phyloP scores from a whole-genome alignment of 2,113 vertebrate species.

The Gadus macrocephalus region DNA sequence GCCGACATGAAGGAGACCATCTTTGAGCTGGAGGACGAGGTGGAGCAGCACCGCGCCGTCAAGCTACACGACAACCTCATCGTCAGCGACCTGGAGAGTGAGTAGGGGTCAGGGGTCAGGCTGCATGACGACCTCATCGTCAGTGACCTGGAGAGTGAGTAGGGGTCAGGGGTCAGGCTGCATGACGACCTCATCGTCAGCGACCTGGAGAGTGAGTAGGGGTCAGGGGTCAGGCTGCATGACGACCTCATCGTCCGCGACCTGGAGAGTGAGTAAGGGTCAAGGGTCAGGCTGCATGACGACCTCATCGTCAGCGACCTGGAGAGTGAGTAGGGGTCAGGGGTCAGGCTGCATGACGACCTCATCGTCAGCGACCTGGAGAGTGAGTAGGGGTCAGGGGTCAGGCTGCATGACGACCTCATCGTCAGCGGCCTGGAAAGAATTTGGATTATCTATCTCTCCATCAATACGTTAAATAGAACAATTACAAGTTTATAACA shows the following conservation, averaged over 20 bases:
- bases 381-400: conserved; percentile 72
- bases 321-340: conserved; percentile 78
- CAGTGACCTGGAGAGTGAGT: conserved; percentile 91
- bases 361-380: conserved; percentile 92
- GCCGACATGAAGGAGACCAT: conserved; percentile 96
- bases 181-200: conserved; percentile 96
- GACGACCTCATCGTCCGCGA: conserved; percentile 95
- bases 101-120: conserved; percentile 48
- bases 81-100: conserved; percentile 91
- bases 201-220: conserved; percentile 87
- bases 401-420: conserved; percentile 83
- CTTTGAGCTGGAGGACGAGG: conserved; percentile 94
- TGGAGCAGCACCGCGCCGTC: conserved; percentile 91
- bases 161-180: too few relatives aligned
- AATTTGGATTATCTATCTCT: too few relatives aligned
- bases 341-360: conserved; percentile 92
- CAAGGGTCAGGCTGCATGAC: conserved; percentile 86
- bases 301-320: conserved; percentile 93
- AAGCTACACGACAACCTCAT: conserved; percentile 97
- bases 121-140: conserved; percentile 93
- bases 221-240: conserved; percentile 49
- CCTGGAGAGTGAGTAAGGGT: conserved; percentile 82
- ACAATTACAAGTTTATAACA: too few relatives aligned
- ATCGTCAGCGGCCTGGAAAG: conserved; percentile 92
- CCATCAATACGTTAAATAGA: too few relatives aligned